These are phyloP conservation scores for Xylocampa areola DNA, from an alignment of 2,888 invertebrate genomes.

Conservation along the genomic window DNA sequence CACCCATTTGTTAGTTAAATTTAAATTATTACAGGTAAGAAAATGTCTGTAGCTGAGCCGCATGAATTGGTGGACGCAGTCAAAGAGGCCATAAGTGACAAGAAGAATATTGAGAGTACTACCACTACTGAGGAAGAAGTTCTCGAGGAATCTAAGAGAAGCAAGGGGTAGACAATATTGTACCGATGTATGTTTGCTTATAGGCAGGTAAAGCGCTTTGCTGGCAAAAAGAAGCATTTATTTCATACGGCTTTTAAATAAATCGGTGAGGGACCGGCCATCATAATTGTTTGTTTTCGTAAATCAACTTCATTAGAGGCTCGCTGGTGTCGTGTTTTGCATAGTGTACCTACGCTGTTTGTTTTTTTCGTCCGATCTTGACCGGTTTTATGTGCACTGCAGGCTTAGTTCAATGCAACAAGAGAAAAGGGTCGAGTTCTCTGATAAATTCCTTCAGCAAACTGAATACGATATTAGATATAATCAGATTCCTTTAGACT, in stretches of 20 bases:
- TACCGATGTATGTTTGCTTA: slow-evolving; percentile 17
- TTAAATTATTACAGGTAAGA: slow-evolving; percentile 88
- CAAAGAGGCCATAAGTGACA: slow-evolving; percentile 89
- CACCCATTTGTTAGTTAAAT: neutral
- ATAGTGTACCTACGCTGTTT: no score
- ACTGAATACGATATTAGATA: no score
- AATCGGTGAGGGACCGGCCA: no score
- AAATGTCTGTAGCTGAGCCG: slow-evolving; percentile 90
- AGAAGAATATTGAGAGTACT: slow-evolving; percentile 75
- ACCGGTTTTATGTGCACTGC: no score
- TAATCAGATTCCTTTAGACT: no score
- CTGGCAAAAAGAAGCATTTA: slow-evolving; percentile 12
- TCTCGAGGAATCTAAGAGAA: slow-evolving; percentile 82
- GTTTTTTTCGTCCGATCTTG: no score
- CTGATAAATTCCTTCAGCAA: no score
- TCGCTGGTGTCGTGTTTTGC: no score
- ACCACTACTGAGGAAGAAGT: slow-evolving; percentile 71
- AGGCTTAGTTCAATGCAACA: no score
- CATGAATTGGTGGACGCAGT: slow-evolving; percentile 90
- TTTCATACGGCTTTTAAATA: neutral
- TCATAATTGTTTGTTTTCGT: no score
- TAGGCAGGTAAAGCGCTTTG: slow-evolving; percentile 37
- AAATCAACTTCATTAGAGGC: no score
- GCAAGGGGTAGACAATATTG: slow-evolving; percentile 75
- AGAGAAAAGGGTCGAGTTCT: no score